Evolutionary conservation across 2,113 vertebrate species (phyloP), one percentile per base, ranked within the genome.

Genomic region (Pandion haliaetus): DNA sequence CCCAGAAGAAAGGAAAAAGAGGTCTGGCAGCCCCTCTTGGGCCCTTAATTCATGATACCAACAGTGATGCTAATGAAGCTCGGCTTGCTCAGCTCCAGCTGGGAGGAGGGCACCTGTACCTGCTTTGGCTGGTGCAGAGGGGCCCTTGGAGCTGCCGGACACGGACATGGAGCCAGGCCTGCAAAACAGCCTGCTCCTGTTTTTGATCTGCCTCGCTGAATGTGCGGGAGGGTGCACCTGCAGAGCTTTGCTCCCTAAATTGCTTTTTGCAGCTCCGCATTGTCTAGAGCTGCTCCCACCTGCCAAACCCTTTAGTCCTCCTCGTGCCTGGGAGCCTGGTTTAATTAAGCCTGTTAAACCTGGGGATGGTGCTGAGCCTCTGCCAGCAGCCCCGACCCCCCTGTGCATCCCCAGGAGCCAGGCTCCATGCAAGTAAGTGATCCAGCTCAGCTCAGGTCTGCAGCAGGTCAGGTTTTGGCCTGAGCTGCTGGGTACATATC

Each of bases 321-420:
- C 67, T 36, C 1, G 0, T 14, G 21, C 24, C 57, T 76, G 21
- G 13, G 7, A 84, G 40, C 28, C 15, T 12, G 5, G 23, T 54
- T 88, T 47, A 80, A 52, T 34, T 18, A 61, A 66, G 28, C n/a
- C 45, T 50, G 20, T 38, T 54, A 54, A 55, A 65, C 28, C n/a
- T 49, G 32, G 15, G 45, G 58, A 45, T 0, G 3, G 52, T 24
- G 17, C n/a, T 2, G 2, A 84, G 32, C 15, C 28, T 44, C 58
- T 28, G 59, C 36, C 73, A 45, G 69, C 25, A 72, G 42, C 36
- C 24, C 57, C 3, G 6, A 7, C 5, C 7, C 24, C 24, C 20
- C 57, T 55, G 31, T 1, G 1, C 1, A 0, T 18, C 17, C 32
- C 26, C 20, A 20, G 25, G 25, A 73, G n/a, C 54, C 2, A 4